These are phyloP conservation scores for Caligus rogercresseyi DNA, from an alignment of 1,140 invertebrate species.

Conservation along the genomic window DNA sequence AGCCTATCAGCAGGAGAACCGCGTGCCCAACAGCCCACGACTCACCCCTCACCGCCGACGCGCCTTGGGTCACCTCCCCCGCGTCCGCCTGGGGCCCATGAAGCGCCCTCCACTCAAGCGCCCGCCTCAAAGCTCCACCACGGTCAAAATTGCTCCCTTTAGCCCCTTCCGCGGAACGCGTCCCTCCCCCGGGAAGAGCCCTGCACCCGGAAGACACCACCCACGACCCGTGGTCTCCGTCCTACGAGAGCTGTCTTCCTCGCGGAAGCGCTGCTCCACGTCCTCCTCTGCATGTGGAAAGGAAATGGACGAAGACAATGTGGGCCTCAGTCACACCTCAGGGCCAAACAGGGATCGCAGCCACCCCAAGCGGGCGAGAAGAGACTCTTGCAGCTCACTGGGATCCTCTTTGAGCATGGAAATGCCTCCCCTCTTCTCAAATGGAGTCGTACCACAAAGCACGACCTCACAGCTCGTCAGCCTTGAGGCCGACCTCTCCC, in stretches of 20 bases:
- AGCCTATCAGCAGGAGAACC: not conserved
- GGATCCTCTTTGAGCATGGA: conserved; percentile 17
- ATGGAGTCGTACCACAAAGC: conserved; percentile 16
- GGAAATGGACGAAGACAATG: not conserved
- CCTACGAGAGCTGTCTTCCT: not conserved
- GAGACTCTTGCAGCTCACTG: conserved; percentile 4
- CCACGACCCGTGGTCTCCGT: not conserved
- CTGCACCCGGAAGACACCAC: not conserved
- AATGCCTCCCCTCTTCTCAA: conserved; percentile 19
- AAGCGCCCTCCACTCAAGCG: not conserved
- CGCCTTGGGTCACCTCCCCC: not conserved
- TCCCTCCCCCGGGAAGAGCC: not conserved
- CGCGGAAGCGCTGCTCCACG: not conserved
- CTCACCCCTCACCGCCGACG: not conserved
- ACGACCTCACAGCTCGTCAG: conserved; percentile 14
- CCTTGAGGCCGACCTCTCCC: conserved; percentile 13
- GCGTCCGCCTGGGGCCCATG: not conserved
- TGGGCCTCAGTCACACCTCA: not conserved
- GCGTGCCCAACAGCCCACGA: not conserved
- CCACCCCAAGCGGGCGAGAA: conserved; percentile 1
- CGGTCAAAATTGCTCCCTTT: not conserved
- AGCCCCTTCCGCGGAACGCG: not conserved
- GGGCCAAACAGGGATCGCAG: not conserved
- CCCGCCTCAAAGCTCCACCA: not conserved
- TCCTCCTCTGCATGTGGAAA: too few species aligned